These are phyloP conservation scores for Malaclemys terrapin DNA, from an alignment of 2,113 vertebrate genomes.

Conservation along the genomic window DNA sequence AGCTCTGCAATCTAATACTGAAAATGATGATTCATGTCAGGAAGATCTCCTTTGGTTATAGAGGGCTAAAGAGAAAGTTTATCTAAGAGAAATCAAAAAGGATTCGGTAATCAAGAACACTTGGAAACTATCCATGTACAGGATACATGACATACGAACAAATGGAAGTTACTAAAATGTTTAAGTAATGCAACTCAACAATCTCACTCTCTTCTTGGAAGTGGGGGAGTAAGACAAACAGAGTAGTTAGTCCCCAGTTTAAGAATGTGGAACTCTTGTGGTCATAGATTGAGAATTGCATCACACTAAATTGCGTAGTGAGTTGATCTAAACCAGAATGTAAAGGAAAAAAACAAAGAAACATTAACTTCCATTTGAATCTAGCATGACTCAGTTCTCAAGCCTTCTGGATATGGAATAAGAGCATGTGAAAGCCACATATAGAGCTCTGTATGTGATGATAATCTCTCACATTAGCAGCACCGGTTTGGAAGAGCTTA, in stretches of 20 bases:
- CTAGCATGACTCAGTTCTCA: constrained; percentile 33
- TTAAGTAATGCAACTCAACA: constrained; percentile 64
- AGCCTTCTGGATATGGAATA: not conserved
- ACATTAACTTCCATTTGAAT: constrained; percentile 49
- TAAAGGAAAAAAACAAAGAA: constrained; percentile 54
- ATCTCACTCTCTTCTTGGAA: constrained; percentile 16
- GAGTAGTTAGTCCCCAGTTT: constrained; percentile 42
- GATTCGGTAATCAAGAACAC: constrained; percentile 67
- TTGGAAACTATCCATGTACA: constrained; percentile 62
- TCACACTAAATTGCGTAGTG: constrained; percentile 28
- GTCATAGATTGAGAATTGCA: constrained; percentile 34
- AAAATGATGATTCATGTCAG: constrained; percentile 28
- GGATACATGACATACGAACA: constrained; percentile 55
- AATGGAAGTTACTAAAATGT: constrained; percentile 53
- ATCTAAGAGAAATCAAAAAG: constrained; percentile 64
- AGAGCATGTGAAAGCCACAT: constrained; percentile 34
- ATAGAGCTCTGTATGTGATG: constrained; percentile 10
- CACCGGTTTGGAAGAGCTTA: constrained; percentile 46
- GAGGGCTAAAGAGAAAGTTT: constrained; percentile 46
- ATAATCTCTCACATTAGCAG: constrained; percentile 27
- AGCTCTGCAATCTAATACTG: constrained; percentile 22
- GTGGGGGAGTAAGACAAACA: not conserved
- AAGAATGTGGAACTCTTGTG: not conserved
- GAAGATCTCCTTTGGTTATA: constrained; percentile 31
- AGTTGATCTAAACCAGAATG: constrained; percentile 61